Base-by-base conservation (phyloP, 2,113 vertebrate species). In the Oncorhynchus clarkii region DNA sequence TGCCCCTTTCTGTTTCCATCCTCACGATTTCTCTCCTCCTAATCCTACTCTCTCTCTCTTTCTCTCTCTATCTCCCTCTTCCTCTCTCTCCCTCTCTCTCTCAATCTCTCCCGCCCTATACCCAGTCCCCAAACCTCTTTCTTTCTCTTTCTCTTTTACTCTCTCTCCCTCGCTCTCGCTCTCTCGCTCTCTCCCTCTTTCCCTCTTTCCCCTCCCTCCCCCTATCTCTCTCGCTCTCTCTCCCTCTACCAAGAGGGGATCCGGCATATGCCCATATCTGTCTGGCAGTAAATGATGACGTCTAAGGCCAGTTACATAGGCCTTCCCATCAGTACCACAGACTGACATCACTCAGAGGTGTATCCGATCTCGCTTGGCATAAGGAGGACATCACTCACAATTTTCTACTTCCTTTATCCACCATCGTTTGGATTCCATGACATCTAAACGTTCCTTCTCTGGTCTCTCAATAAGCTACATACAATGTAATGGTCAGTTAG, bases 201-300 rank as follows among this genome's bases (percentile, higher is more conserved):
- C 34, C 31, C 31, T 34, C 29, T 5, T 31, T 31, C 34, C 6
- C 34, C 1, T 34, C 34, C 34, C 34, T 34, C 34, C 34, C 34
- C 34, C 34, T 5, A 16, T 24, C 27, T 27, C 59, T 14, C 54
- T n/a, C 48, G 24, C 70, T 34, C 31, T 20, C 66, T 24, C 70
- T 64, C 29, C 49, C 49, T 67, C 45, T 74, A 34, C 78, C 78
- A 65, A 51, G 76, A 70, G 84, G 80, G 77, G 76, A 78, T 86
- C 77, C 80, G 78, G 70, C n/a, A 73, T 85, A 76, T 80, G 34
- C 77, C 83, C 80, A 83, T 73, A 76, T 80, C 84, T 73, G 76
- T 80, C 82, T 82, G 27, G 27, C 49, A 64, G 75, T 86, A 86
- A 91, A 88, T 84, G 78, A 90, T 89, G 60, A 79, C 75, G 26